These are phyloP conservation scores for Panopea generosa DNA, from an alignment of 2,888 invertebrate species.

Conservation along the genomic window DNA sequence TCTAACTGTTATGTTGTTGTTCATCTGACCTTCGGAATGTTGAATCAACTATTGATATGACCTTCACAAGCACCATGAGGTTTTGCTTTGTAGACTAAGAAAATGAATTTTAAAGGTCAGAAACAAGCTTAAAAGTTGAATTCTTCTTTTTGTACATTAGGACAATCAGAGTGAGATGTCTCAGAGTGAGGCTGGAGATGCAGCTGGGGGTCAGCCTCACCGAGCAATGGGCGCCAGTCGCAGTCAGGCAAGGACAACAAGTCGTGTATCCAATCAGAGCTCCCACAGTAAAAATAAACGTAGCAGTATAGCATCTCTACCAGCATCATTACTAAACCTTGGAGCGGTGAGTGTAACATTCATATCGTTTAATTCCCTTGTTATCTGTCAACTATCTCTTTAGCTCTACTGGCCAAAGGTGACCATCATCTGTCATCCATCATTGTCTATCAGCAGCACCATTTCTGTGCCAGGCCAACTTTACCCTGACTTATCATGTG, in stretches of 20 bases:
- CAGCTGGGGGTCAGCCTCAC: conserved; percentile 45
- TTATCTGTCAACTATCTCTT: not conserved
- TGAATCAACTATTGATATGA: too few species aligned
- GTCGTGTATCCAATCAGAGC: conserved; percentile 81
- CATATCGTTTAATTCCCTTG: not conserved
- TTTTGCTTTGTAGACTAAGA: too few species aligned
- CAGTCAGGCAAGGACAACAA: conserved; percentile 75
- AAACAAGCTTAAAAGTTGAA: too few species aligned
- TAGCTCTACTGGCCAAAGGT: too few species aligned
- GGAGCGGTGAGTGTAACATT: conserved; percentile 75
- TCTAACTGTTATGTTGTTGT: too few species aligned
- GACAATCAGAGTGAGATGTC: conserved; percentile 80
- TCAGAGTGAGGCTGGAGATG: conserved; percentile 71
- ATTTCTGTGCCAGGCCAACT: not conserved
- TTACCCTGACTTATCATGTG: too few species aligned
- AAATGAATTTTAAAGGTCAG: too few species aligned
- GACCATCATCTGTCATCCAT: too few species aligned
- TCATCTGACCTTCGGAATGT: too few species aligned
- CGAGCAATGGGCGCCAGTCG: conserved; percentile 60
- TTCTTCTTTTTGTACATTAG: too few species aligned
- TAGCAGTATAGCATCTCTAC: conserved; percentile 80
- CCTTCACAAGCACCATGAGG: too few species aligned
- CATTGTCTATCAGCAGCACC: too few species aligned
- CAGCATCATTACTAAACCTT: conserved; percentile 79
- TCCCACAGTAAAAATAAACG: conserved; percentile 79